Percentiles rank a stretch among this genome's conserved stretches.
Conservation (phyloP, 2,888 invertebrate species). For the Iselma pallidipennis region DNA sequence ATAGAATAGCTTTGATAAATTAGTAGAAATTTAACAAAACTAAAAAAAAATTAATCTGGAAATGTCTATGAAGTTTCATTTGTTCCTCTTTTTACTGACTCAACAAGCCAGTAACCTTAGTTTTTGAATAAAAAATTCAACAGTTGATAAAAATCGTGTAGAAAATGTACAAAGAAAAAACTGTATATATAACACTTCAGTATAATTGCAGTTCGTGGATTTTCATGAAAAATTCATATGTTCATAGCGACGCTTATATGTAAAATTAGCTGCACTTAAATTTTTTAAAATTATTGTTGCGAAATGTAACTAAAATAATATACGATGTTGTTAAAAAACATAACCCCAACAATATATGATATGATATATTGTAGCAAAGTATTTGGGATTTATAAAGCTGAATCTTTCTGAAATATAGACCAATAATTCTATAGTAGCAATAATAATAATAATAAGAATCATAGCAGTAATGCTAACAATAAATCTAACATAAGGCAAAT, state of each 20-base stretch:
- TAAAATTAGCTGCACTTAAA: slow-evolving; percentile 8
- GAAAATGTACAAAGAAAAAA: slow-evolving; percentile 7
- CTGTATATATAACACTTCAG: slow-evolving; percentile 12
- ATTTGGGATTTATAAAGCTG: no score
- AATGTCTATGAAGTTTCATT: no score
- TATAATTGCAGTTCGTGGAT: slow-evolving; percentile 14
- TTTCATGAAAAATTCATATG: slow-evolving; percentile 21
- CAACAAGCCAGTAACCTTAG: neutral
- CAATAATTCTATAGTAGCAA: no score
- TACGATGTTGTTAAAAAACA: neutral
- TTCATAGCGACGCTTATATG: neutral
- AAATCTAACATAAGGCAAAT: no score
- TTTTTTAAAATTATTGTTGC: slow-evolving; percentile 10
- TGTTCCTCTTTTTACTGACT: neutral
- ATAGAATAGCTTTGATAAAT: neutral
- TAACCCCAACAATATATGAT: no score
- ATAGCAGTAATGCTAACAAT: no score
- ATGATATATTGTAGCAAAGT: no score
- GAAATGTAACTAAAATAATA: slow-evolving; percentile 9
- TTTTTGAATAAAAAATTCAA: slow-evolving; percentile 11
- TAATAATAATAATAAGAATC: no score
- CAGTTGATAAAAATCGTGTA: slow-evolving; percentile 9
- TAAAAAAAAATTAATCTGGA: no score
- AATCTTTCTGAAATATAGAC: no score
- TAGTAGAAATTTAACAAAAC: neutral